Evolutionary conservation across 1,140 invertebrate species (phyloP), one percentile per base, ranked within the genome.

Genomic region (Penaeus vannamei): DNA sequence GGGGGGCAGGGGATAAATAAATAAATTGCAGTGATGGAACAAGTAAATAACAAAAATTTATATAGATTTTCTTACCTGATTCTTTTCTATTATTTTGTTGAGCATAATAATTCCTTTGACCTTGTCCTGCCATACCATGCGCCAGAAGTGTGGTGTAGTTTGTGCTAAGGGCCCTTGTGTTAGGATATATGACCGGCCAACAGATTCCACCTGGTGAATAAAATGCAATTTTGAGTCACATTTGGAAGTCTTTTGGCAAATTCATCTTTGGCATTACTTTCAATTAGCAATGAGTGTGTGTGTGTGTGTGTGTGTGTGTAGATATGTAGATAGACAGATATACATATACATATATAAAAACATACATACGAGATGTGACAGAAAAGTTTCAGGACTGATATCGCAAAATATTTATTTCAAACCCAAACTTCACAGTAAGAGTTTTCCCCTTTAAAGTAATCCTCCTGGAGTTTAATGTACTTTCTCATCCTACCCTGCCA

Each of bases 41-140:
- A 66, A 32, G 62, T 36, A 17, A 81, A 36, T 59, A 60, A 81
- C 19, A 23, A 81, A 36, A 46, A 81, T 7, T 4, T 4, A 32
- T 46, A 81, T 7, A 10, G 20, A 81, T n/a, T 19, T 77, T 77
- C 42, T 59, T 83, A 96, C 94, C 93, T 96, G 96, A 93, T 96
- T 96, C 93, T 98, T 98, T 93, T 99, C 98, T 90, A 98, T 96
- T 46, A 98, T 94, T 94, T 97, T 97, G 93, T 99, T 99, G 77
- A 99, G 94, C 98, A 99, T 99, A 61, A 99, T 93, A 92, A 99
- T 96, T 32, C 96, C 97, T 93, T 95, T 96, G 86, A 95, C 96
- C 84, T 97, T 96, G 93, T 99, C 98, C 94, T 99, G 97, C 98
- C 98, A 99, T 17, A 99, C 95, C 98, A 99, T 99, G 36, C 98